A percentile compares a stretch with the other conserved stretches of the same genome.
Conservation (phyloP, 1,140 invertebrate genomes). For the Sarcophaga bullata region DNA sequence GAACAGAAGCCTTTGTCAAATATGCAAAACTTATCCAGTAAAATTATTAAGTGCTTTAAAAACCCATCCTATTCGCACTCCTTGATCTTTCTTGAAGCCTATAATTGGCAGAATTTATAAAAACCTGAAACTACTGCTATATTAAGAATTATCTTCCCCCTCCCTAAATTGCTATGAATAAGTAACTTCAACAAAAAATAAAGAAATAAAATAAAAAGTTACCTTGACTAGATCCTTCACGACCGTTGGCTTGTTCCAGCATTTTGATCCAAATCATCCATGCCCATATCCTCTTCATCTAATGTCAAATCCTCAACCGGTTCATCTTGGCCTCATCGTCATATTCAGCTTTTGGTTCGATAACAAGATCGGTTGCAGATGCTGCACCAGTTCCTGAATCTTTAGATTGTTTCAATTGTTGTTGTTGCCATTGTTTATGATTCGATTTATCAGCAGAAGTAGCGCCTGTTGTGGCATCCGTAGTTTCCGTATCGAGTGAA, state of each 20-base stretch:
- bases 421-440: conserved; percentile 45
- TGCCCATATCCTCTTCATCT: conserved; percentile 75
- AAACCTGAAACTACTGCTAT: too few relatives aligned
- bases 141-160: neutral
- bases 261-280: conserved; percentile 68
- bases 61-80: too few relatives aligned
- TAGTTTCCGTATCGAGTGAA: conserved; percentile 43
- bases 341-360: conserved; percentile 82
- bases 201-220: conserved; percentile 38
- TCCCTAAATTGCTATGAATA: neutral
- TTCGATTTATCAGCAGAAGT: conserved; percentile 46
- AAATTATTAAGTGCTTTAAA: too few relatives aligned
- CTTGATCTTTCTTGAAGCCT: too few relatives aligned
- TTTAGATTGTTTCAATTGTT: neutral
- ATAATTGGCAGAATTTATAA: too few relatives aligned
- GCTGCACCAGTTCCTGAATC: conserved; percentile 46
- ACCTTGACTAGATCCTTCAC: conserved; percentile 72
- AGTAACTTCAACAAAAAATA: neutral
- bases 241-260: conserved; percentile 71
- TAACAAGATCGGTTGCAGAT: conserved; percentile 68
- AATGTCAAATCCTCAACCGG: conserved; percentile 84
- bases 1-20: too few relatives aligned
- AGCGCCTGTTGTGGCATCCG: neutral
- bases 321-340: conserved; percentile 78
- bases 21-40: too few relatives aligned